Percentiles rank a stretch among this genome's conserved stretches.
These are phyloP conservation scores for Acanthosepion esculentum DNA, from an alignment of 2,888 invertebrate species.

Conservation along the genomic window DNA sequence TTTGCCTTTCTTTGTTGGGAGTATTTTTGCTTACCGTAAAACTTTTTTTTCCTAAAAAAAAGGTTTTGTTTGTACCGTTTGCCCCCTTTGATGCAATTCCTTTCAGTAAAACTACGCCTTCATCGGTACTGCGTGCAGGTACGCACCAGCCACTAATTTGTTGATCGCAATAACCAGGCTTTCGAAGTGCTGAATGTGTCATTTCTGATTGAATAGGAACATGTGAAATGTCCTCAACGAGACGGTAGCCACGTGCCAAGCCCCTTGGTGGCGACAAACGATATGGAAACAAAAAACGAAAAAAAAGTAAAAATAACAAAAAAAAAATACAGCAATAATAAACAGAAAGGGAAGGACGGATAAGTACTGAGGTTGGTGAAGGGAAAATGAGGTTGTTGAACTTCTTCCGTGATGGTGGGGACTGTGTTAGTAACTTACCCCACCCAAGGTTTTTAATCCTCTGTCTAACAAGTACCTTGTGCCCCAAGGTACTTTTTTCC, in stretches of 20 bases:
- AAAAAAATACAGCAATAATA: not conserved
- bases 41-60: not conserved
- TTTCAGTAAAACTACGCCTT: not conserved
- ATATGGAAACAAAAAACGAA: not conserved
- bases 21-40: not conserved
- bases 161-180: not conserved
- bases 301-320: not conserved
- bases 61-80: not conserved
- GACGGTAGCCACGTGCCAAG: not conserved
- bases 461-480: not conserved
- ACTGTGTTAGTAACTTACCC: not conserved
- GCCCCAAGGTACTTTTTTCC: not conserved
- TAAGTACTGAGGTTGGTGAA: not conserved
- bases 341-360: not conserved
- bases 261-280: not conserved
- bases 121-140: not conserved
- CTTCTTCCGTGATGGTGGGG: not conserved
- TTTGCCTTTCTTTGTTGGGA: not conserved
- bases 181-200: not conserved
- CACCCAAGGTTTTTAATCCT: not conserved
- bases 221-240: constrained; percentile 33
- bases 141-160: not conserved
- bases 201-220: not conserved
- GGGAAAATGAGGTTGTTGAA: not conserved
- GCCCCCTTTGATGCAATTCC: not conserved